Base-by-base conservation (phyloP, 2,888 invertebrate genomes). In the Cynaeus angustus region DNA sequence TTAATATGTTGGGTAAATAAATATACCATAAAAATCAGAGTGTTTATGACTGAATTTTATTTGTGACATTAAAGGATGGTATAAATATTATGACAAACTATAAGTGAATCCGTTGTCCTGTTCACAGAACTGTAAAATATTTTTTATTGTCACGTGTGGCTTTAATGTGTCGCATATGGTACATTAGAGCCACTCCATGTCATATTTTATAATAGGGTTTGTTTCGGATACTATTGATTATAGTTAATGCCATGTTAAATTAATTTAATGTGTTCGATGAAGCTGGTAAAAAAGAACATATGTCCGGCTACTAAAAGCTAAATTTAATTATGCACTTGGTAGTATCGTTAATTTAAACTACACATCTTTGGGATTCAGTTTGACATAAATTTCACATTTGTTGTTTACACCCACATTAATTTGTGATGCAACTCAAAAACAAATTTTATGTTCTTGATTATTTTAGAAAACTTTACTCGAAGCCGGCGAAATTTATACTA, bases 31-130 rank as follows among this genome's bases (percentile, higher is more conserved):
- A 88, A 87, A 86, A 86, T 86, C 85, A 84, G 86, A 85, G 86
- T 88, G 88, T 88, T 88, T 88, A 88, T 76, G 73, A 68, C 72
- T 68, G 61, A 50, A 71, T 87, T 88, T 87, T 87, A 86, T 87
- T 86, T 86, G 87, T 86, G 87, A 86, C 87, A 87, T 84, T 84
- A 86, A 85, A 85, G 68, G 85, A 83, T 85, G 84, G 86, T 84
- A 85, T 87, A 88, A 88, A 88, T 88, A 88, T 87, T 87, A 87
- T 87, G 87, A 87, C 87, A 87, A 88, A 87, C 86, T 67, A 77
- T 76, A 76, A 79, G 77, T 74, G 73, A 77, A 73, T 71, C 71
- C 78, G 73, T 77, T 77, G 70, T 61, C 71, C 73, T 76, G 77
- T 76, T 78, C 75, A 69, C 70, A 68, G 74, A 73, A 78, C 79